A percentile compares a stretch with the other conserved stretches of the same genome.
Conservation (phyloP, 2,113 vertebrate genomes). For the Hepsetus odoe region DNA sequence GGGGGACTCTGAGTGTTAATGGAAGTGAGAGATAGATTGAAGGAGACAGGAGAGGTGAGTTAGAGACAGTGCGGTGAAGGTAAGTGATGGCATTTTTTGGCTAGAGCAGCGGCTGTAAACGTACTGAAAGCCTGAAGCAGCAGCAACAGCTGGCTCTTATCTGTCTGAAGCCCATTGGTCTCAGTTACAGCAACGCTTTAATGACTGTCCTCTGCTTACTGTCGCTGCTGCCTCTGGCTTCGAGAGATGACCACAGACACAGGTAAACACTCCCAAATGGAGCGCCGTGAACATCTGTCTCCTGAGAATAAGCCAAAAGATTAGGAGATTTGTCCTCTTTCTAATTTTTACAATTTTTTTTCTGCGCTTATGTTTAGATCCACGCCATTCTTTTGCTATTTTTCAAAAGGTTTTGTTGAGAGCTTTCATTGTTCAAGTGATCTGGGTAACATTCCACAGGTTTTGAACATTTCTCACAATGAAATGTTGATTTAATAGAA, state of each 20-base stretch:
- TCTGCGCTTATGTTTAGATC: constrained; percentile 34
- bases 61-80: constrained; percentile 18
- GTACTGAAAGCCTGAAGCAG: constrained; percentile 35
- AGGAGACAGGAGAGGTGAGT: background rate
- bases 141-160: constrained; percentile 70
- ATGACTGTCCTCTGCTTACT: constrained; percentile 54
- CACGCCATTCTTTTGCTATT: background rate
- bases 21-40: background rate
- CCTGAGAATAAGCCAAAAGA: constrained; percentile 23
- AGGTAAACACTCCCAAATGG: constrained; percentile 66
- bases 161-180: constrained; percentile 58
- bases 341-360: background rate
- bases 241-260: constrained; percentile 46
- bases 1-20: background rate
- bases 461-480: constrained; percentile 25
- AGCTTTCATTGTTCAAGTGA: constrained; percentile 19
- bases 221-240: constrained; percentile 38
- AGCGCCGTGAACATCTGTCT: constrained; percentile 48
- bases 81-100: background rate
- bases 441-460: background rate
- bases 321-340: constrained; percentile 25
- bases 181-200: constrained; percentile 53
- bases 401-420: constrained; percentile 10
- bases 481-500: constrained; percentile 22
- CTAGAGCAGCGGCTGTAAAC: background rate